Evolutionary conservation across 2,797 vertebrate genomes (phyloP).

Genomic region (Sebastes diaconus): DNA sequence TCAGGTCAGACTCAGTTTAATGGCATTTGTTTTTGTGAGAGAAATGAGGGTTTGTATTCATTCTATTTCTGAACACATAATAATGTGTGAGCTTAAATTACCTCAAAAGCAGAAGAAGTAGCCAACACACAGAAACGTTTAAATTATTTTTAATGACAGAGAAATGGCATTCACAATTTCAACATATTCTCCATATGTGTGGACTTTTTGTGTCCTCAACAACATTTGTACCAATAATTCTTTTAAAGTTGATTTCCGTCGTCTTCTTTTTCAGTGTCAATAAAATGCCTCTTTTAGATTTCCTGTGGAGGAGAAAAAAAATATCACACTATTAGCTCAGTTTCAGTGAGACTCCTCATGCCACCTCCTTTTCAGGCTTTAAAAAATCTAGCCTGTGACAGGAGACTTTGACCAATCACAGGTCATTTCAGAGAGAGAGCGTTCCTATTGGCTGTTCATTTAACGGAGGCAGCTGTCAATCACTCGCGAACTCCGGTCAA

Average conservation of each 20-base stretch:
- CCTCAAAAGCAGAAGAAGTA: background rate
- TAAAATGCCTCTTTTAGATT: background rate
- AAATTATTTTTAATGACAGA: slow-evolving; percentile 21
- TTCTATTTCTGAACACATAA: background rate
- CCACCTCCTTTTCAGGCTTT: too few relatives aligned
- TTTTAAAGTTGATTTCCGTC: background rate
- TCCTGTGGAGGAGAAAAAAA: slow-evolving; percentile 21
- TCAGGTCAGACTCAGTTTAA: slow-evolving; percentile 61
- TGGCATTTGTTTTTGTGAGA: slow-evolving; percentile 28
- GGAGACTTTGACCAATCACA: too few relatives aligned
- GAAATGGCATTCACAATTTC: background rate
- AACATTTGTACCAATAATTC: background rate
- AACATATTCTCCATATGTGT: background rate
- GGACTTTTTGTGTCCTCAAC: background rate
- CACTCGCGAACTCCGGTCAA: too few relatives aligned
- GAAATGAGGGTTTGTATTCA: background rate
- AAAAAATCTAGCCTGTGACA: too few relatives aligned
- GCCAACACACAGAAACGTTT: background rate
- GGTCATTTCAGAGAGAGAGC: too few relatives aligned
- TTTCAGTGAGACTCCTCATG: background rate
- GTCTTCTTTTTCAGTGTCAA: background rate
- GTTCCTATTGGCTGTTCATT: too few relatives aligned
- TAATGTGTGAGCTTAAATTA: background rate
- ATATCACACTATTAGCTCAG: background rate
- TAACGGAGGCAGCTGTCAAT: too few relatives aligned